These are phyloP conservation scores for Dendrocopos noguchii DNA, from an alignment of 2,113 vertebrate genomes.

Conservation along the genomic window DNA sequence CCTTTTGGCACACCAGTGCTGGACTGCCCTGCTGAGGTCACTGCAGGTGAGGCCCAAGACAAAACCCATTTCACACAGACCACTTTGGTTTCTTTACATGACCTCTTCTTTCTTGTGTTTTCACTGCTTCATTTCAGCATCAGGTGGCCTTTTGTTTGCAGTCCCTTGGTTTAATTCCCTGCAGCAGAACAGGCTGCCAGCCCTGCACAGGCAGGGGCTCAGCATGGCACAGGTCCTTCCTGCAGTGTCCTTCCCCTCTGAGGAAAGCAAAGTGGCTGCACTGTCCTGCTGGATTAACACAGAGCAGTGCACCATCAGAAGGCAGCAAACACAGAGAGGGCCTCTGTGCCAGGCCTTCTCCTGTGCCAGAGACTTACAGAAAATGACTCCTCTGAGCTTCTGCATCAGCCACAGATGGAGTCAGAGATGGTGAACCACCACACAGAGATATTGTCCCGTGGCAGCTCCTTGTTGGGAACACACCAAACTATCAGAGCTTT, in stretches of 20 bases:
- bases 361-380: background rate
- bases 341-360: background rate
- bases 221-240: fast-evolving
- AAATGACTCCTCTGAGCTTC: background rate
- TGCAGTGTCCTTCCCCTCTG: background rate
- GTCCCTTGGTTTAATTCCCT: background rate
- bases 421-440: background rate
- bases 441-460: fast-evolving
- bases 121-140: background rate
- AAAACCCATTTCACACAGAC: background rate
- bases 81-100: fast-evolving
- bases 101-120: background rate
- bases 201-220: background rate
- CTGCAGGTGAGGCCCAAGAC: too few relatives aligned
- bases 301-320: background rate
- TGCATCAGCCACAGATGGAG: background rate
- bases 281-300: background rate
- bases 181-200: fast-evolving
- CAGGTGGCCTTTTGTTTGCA: background rate
- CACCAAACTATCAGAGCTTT: background rate
- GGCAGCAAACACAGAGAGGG: background rate
- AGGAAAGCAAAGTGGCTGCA: background rate
- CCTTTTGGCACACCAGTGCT: background rate
- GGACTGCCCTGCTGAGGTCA: background rate
- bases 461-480: background rate